phyloP scores from a whole-genome alignment of 2,888 invertebrate genomes.

The Coecobrya sp. region DNA sequence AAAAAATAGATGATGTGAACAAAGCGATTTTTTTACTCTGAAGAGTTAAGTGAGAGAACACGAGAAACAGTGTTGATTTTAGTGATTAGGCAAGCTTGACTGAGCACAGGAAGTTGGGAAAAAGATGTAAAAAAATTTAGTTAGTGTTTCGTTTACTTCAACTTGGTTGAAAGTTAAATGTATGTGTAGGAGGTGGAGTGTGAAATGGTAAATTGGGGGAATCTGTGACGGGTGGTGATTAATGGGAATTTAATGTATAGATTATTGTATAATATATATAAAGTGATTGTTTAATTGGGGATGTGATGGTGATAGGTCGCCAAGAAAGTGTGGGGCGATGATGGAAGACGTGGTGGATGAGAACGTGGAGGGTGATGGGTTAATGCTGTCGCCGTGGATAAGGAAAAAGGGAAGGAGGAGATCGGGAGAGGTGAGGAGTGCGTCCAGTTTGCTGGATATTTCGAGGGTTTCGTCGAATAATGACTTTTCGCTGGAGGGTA shows the following conservation, averaged over 20 bases:
- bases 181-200: too few species aligned
- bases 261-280: background rate
- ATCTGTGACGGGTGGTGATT: too few species aligned
- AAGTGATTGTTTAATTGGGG: background rate
- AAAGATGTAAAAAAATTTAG: too few species aligned
- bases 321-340: conserved; percentile 63
- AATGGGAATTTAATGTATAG: background rate
- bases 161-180: too few species aligned
- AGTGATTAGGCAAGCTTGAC: conserved; percentile 1
- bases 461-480: conserved; percentile 23
- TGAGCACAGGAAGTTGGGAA: background rate
- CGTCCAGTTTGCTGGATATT: conserved; percentile 54
- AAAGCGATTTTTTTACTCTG: background rate
- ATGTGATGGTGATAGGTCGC: conserved; percentile 44
- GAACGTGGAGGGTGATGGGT: conserved; percentile 13
- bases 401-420: conserved; percentile 19
- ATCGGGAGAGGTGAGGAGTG: background rate
- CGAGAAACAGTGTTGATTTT: conserved; percentile 18
- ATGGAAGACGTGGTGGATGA: conserved; percentile 52
- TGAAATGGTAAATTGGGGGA: too few species aligned
- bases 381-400: conserved; percentile 32
- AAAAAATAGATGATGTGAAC: background rate
- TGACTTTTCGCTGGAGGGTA: conserved; percentile 58
- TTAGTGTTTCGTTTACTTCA: too few species aligned
- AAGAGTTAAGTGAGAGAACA: background rate